Evolutionary conservation across 2,888 invertebrate genomes (phyloP), one percentile per base, ranked within the genome.

Genomic region (Tortricodes alternella): DNA sequence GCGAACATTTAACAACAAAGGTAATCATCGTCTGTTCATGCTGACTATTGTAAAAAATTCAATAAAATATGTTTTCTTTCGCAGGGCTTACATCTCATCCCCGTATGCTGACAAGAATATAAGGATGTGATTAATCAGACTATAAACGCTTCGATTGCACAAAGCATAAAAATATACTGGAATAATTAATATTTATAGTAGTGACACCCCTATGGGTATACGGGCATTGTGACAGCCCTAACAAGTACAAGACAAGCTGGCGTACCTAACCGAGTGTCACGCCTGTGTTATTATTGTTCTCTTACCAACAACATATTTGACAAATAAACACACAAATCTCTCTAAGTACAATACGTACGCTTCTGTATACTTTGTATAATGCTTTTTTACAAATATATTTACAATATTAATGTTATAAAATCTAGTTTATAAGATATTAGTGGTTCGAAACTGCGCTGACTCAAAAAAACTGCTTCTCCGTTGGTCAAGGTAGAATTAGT

Each of bases 71-170:
- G 62, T 61, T 71, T 63, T 71, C 66, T 72, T 71, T 92, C 91
- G 27, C 92, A 94, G 94, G 81, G 91, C 92, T 66, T 94, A 93
- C 91, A 93, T 94, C 81, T 91, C 92, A 73, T 94, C 93, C 71
- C 93, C 94, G 59, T 92, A 91, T 80, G 91, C 92, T 60, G 93
- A 93, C 84, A 93, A 92, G 80, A 93, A 93, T 75, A 89, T 93
- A 83, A 88, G 92, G 79, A 92, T 93, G 85, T 93, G 86, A 92
- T 79, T 64, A 52, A 55, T 58, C 41, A 64, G 60, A 58, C 66
- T 52, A 49, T 66, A n/a, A 67, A 62, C 72, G 76, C 78, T 82
- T 81, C 62, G 21, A 19, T 55, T 65, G 73, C 75, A 75, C 75
- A 75, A 79, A 73, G 55, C 61, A 68, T 62, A 64, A 53, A 59